Evolutionary conservation across 2,797 vertebrate species (phyloP).

Genomic region (Pteropus rufus): DNA sequence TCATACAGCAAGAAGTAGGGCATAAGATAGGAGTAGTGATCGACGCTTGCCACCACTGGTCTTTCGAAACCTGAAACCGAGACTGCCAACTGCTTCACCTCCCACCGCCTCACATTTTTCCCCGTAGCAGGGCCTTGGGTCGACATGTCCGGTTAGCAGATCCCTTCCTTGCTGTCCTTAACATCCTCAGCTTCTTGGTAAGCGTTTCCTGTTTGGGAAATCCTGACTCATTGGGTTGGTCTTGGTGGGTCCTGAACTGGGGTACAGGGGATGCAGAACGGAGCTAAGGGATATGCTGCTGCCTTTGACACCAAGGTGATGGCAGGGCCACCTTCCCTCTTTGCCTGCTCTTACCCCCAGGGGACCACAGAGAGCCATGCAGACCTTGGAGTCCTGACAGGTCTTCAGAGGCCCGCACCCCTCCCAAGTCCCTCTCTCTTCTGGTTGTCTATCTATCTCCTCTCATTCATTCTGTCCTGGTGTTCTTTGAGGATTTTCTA

Average conservation of each 20-base stretch:
- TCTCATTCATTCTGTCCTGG: not conserved
- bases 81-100: not conserved
- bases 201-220: not conserved
- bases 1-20: not conserved
- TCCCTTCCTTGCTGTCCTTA: not conserved
- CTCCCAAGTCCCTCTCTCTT: not conserved
- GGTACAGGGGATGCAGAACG: not conserved
- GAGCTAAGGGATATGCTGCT: not conserved
- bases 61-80: not conserved
- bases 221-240: not conserved
- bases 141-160: not conserved
- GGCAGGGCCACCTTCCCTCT: not conserved
- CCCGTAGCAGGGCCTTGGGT: not conserved
- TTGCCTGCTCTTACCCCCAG: not conserved
- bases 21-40: not conserved
- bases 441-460: not conserved
- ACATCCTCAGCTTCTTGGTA: not conserved
- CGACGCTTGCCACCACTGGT: not conserved
- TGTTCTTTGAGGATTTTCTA: not conserved
- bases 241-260: not conserved
- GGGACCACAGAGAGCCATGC: not conserved
- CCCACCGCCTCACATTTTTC: not conserved
- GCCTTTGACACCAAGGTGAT: not conserved
- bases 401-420: not conserved
- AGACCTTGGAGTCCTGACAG: not conserved